Base-by-base conservation (phyloP, 2,797 vertebrate species). In the Lagorchestes hirsutus region DNA sequence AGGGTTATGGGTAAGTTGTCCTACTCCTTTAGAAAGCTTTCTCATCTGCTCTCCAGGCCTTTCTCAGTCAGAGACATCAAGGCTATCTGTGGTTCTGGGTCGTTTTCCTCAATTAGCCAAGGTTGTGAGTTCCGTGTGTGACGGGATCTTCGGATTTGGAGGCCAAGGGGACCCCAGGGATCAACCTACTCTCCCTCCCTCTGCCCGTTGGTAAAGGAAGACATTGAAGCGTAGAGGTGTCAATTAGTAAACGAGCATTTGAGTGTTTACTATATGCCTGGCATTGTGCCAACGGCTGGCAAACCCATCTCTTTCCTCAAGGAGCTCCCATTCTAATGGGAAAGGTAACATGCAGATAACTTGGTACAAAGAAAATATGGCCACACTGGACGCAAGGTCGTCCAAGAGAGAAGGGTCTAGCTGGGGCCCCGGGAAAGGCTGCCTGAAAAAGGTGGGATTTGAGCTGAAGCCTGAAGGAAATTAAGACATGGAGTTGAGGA, bases 1-100 rank as follows among this genome's bases (percentile, higher is more conserved):
- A 99, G 92, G 98, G 99, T 34, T 99, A 99, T 96, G 99, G 99
- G 99, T 99, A 99, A 96, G 98, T 97, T 14, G 54, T 29, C 5
- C 27, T 31, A 6, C 6, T 28, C 90, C 90, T 34, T 34, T 28
- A 5, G 54, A 34, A 55, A 46, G 54, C 40, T 16, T 55, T 31
- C 90, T 54, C 29, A 22, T 54, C 29, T 55, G 6, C 11, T n/a
- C 90, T n/a, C 90, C 90, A 31, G 90, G 27, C 50, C 52, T 34
- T 31, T 56, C 82, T 40, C 58, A 12, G 29, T 59, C 27, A 6
- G 57, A 31, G 27, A 54, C 29, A 8, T 54, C 18, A 46, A 82
- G 18, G 6, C 18, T 24, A 10, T 22, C 18, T 4, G 62, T 28
- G 40, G 56, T 22, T 57, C 40, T 24, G 29, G 16, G 40, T 8